Percentiles rank a stretch among this genome's conserved stretches.
Evolutionary conservation across 2,113 vertebrate species (phyloP).

Genomic region (Perccottus glenii): DNA sequence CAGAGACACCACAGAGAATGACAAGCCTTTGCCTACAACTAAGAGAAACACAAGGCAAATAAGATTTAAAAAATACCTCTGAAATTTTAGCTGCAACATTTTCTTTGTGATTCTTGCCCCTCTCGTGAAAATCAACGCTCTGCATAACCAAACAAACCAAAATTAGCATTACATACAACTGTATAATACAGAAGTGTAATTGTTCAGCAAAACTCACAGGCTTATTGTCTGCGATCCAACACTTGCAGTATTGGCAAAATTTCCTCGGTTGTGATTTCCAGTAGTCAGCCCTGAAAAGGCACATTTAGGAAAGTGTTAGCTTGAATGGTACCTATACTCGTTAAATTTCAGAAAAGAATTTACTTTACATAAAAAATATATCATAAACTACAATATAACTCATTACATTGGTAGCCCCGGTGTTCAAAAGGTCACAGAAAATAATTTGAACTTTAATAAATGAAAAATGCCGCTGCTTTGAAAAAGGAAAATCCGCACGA

Average conservation of each 20-base stretch:
- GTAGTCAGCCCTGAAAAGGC: slow-evolving; percentile 91
- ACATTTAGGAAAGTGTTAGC: slow-evolving; percentile 12
- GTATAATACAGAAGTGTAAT: neutral
- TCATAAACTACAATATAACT: neutral
- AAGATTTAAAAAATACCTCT: slow-evolving; percentile 79
- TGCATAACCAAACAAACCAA: slow-evolving; percentile 40
- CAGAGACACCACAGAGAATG: neutral
- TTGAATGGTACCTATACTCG: neutral
- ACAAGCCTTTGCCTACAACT: neutral
- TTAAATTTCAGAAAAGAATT: no score
- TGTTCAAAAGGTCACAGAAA: neutral
- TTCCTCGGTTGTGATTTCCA: slow-evolving; percentile 99
- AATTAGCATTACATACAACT: neutral
- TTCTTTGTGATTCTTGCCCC: slow-evolving; percentile 98
- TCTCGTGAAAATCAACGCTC: slow-evolving; percentile 97
- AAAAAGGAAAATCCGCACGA: slow-evolving; percentile 41
- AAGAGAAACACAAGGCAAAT: slow-evolving; percentile 20
- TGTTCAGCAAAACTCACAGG: slow-evolving; percentile 83
- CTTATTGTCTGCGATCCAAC: slow-evolving; percentile 99
- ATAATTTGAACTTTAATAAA: neutral
- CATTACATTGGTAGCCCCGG: slow-evolving; percentile 53
- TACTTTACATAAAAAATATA: no score
- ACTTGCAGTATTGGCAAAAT: slow-evolving; percentile 99
- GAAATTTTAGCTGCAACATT: slow-evolving; percentile 96
- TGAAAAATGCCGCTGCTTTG: neutral